Base-by-base conservation (phyloP, 2,888 invertebrate species). In the Dendrolimus pini region DNA sequence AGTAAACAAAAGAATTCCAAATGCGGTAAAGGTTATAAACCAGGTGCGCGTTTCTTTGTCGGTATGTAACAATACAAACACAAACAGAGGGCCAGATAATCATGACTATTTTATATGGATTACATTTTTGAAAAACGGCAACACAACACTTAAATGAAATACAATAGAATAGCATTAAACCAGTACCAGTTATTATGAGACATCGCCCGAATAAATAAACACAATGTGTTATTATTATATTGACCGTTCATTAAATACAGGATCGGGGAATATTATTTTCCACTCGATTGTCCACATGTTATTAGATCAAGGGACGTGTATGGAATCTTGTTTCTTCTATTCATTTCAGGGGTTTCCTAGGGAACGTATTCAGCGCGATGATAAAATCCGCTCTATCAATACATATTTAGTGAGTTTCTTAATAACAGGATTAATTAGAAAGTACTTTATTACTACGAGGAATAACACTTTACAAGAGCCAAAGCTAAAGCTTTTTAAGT, bases 271-370 rank as follows among this genome's bases (percentile, higher is more conserved):
- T 76, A 79, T 72, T 77, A 72, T 81, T 80, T 80, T 75, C 75
- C 67, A 64, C 70, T 64, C 73, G 72, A 80, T 75, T 80, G 76
- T 77, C 73, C 75, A 72, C 76, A 72, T 79, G 78, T 78, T 72
- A 77, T 77, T 75, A 74, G 65, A 72, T 68, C 66, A 64, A 66
- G 66, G 62, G 64, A 68, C 77, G 75, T 77, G 65, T 68, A 62
- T 47, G 58, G 58, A 60, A 58, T 47, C 59, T 63, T 58, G 57
- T 65, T 69, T 58, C 55, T 59, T 58, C 59, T 55, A 62, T 54
- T 60, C 47, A 12, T 47, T 47, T 47, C 47, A 47, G 47, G 47
- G 47, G 47, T 47, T 47, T 47, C 47, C 47, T 47, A 10, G 47
- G 47, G 47, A 47, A 47, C 47, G 47, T 47, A 12, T 56, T 55